Evolutionary conservation across 2,888 invertebrate genomes (phyloP), one percentile per base, ranked within the genome.

Genomic region (Metellina segmentata): DNA sequence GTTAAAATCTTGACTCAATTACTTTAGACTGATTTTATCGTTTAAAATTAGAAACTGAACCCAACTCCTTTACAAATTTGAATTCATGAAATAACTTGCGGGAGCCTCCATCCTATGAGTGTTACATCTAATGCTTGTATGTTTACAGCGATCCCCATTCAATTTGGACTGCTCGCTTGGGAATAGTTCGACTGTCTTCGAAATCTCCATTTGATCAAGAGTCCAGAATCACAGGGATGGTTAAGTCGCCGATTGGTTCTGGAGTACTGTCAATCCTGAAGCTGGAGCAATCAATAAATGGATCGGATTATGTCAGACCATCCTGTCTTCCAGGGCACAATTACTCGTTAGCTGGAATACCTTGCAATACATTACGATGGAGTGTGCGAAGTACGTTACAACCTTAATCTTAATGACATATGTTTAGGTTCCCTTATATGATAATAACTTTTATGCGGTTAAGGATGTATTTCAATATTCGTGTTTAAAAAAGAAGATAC

Each of bases 301-400:
- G 85, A 51, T 91, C 93, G 5, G 93, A 93, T 53, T 93, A 91
- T 69, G 89, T 91, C 8, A 79, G 91, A 16, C 93, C 93, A n/a
- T 88, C 91, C 34, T 93, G 93, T 51, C 89, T 93, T n/a, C 93
- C 93, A 8, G 72, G 83, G n/a, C 91, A 82, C n/a, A 91, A 91
- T 78, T 89, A 85, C 69, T 81, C 93, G n/a, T 34, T 86, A n/a
- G 74, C 89, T 7, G 91, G 89, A 72, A 85, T 88, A 16, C 88
- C 85, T 70, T 93, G 93, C 72, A 86, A 85, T 71, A 89, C 93
- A 0, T 51, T 93, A 48, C 69, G 89, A 20, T 93, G 93, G 93
- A 82, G 89, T 51, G 34, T 85, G 11, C 69, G 87, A 85, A 89
- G 93, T 93, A 81, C 91, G 88, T 79, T 34, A 2, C 4, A 34